Evolutionary conservation across 1,140 invertebrate species (phyloP).

Genomic region (Drosophila albomicans): DNA sequence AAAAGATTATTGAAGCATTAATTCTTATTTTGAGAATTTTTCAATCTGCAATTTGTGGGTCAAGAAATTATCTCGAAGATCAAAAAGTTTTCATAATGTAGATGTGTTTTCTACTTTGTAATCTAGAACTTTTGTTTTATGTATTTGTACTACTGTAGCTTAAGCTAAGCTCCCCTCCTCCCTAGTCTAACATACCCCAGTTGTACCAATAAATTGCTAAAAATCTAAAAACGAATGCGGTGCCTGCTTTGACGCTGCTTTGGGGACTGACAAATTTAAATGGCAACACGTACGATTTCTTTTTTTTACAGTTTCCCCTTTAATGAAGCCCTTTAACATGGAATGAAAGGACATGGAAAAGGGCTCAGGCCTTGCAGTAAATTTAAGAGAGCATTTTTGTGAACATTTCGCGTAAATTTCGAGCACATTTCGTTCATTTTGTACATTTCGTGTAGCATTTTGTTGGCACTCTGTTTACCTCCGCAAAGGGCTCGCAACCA

Average conservation of each 20-base stretch:
- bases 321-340: constrained; percentile 19
- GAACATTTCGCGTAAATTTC: constrained; percentile 17
- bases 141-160: no score
- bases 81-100: no score
- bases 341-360: constrained; percentile 13
- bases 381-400: constrained; percentile 33
- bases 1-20: no score
- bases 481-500: constrained; percentile 11
- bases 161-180: no score
- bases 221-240: not conserved
- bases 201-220: not conserved
- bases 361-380: constrained; percentile 30
- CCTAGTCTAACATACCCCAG: constrained; percentile 12
- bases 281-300: constrained; percentile 20
- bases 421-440: not conserved
- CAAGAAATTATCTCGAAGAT: no score
- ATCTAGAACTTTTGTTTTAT: no score
- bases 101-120: no score
- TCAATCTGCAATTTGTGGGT: no score
- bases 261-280: constrained; percentile 28
- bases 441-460: constrained; percentile 26
- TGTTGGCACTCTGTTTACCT: constrained; percentile 35
- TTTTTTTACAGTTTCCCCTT: constrained; percentile 5
- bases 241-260: constrained; percentile 14
- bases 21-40: no score